Evolutionary conservation across 2,888 invertebrate species (phyloP), one percentile per base, ranked within the genome.

Genomic region (Drosophila gaucha): DNA sequence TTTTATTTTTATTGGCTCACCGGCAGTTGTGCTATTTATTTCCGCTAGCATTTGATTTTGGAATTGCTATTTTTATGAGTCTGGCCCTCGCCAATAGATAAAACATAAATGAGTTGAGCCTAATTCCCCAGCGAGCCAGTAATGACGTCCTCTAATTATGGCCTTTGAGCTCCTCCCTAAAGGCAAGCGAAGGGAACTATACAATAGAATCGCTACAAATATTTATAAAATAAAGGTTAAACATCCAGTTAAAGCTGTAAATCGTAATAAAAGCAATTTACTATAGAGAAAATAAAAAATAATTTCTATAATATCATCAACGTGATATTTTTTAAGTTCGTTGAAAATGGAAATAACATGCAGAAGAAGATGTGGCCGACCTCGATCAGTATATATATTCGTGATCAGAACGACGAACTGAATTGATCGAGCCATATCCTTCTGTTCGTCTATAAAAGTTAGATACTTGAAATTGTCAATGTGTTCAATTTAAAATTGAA

Each of bases 11-110:
- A 83, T 86, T 88, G 86, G 83, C 76, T 64, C 79, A 12, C 72
- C 82, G 88, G 84, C 88, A 88, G 86, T 68, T 86, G 73, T 70
- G 70, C 84, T 74, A 70, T 79, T 83, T 72, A 79, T 83, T 79
- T 83, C 67, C 77, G 88, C 67, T 31, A 56, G 66, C 84, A 74
- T 83, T 88, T 88, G 88, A 86, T 83, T 86, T 83, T 62, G 18
- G 30, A 76, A 83, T 75, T 70, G 88, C 63, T 70, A 79, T 73
- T 79, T 86, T 72, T 75, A 85, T 86, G 74, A 59, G 64, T 20
- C 66, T 10, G 31, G 38, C 36, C 47, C 52, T 49, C 31, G 46
- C 56, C 58, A 52, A 68, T 63, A 64, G 70, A 69, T 78, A 55
- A 78, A 69, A 66, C 67, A 78, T 64, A 67, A 78, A 76, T 74